These are phyloP conservation scores for Drosophila asahinai DNA, from an alignment of 1,140 invertebrate genomes.

Conservation along the genomic window DNA sequence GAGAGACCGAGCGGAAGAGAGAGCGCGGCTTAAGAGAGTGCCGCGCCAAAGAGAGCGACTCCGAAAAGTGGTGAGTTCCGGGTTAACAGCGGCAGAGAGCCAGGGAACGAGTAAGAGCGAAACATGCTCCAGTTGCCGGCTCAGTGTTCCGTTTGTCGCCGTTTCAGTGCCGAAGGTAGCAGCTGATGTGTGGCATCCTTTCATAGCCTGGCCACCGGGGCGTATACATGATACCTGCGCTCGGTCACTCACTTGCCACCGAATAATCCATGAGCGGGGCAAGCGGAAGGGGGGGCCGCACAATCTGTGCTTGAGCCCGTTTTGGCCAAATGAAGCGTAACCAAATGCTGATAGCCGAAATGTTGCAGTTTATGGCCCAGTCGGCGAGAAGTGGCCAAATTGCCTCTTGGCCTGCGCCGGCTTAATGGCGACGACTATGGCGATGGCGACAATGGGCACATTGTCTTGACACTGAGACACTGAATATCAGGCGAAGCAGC, in stretches of 20 bases:
- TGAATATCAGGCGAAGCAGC: background rate
- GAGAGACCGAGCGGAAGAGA: constrained; percentile 3
- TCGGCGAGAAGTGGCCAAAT: constrained; percentile 60
- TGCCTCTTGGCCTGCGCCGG: constrained; percentile 59
- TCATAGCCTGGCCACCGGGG: constrained; percentile 20
- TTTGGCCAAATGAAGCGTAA: constrained; percentile 77
- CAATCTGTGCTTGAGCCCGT: constrained; percentile 56
- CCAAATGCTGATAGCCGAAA: constrained; percentile 78
- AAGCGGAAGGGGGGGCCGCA: background rate
- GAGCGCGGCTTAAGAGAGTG: constrained; percentile 51
- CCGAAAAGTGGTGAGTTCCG: constrained; percentile 72
- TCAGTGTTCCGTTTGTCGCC: background rate
- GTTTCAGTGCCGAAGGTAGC: too few species aligned
- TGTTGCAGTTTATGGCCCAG: constrained; percentile 72
- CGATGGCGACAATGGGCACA: constrained; percentile 62
- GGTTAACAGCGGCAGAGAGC: constrained; percentile 65
- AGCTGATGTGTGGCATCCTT: background rate
- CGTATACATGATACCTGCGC: constrained; percentile 31
- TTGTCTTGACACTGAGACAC: constrained; percentile 57
- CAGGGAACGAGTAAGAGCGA: background rate
- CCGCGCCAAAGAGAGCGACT: constrained; percentile 50
- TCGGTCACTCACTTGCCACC: constrained; percentile 46
- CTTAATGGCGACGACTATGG: constrained; percentile 17
- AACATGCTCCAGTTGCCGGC: background rate
- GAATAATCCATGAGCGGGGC: background rate